Evolutionary conservation across 1,140 invertebrate genomes (phyloP).

Genomic region (Bombus breviceps): DNA sequence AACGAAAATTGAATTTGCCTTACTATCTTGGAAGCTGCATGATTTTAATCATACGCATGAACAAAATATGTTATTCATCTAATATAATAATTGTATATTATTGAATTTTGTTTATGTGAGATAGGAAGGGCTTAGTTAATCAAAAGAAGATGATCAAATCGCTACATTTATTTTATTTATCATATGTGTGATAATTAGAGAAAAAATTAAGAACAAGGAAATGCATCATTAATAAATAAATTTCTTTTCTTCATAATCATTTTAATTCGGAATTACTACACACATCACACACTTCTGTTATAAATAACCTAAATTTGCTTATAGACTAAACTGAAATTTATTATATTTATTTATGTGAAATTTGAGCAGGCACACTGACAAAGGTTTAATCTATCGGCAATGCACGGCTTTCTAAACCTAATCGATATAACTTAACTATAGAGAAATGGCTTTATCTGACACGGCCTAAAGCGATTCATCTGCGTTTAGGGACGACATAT

Average conservation of each 20-base stretch:
- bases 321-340: background rate
- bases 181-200: background rate
- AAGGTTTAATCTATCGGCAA: background rate
- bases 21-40: background rate
- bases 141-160: background rate
- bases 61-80: background rate
- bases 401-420: background rate
- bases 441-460: background rate
- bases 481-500: slow-evolving; percentile 3
- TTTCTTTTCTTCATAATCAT: background rate
- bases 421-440: slow-evolving; percentile 12
- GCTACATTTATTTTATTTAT: background rate
- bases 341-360: too few relatives aligned
- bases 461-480: slow-evolving; percentile 12
- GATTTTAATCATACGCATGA: background rate
- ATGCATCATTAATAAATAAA: too few relatives aligned
- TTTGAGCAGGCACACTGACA: background rate
- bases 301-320: background rate
- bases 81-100: background rate
- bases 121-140: background rate
- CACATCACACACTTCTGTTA: background rate
- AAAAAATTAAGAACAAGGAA: too few relatives aligned
- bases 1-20: background rate
- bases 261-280: background rate
- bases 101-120: background rate